Percentiles rank a stretch among this genome's conserved stretches.
Conservation (phyloP, 2,113 vertebrate genomes). For the Oncorhynchus clarkii region DNA sequence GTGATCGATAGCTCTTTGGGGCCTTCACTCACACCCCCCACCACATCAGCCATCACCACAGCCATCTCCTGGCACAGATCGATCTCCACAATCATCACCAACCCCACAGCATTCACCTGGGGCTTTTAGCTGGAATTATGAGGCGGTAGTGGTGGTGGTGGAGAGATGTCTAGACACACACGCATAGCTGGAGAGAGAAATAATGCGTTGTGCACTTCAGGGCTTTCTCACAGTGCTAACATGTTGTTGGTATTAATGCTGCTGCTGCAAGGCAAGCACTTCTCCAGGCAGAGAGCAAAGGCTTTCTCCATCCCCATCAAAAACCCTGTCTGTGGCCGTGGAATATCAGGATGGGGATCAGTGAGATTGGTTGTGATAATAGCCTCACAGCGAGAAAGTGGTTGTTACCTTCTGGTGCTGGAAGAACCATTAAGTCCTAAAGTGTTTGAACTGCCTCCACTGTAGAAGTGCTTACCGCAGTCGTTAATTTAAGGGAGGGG, state of each 20-base stretch:
- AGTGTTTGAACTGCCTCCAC: constrained; percentile 67
- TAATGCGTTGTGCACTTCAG: constrained; percentile 42
- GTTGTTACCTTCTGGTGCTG: constrained; percentile 79
- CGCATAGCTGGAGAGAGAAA: neutral
- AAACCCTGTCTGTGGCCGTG: constrained; percentile 20
- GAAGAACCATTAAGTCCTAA: constrained; percentile 77
- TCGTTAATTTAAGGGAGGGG: neutral
- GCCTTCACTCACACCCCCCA: constrained; percentile 27
- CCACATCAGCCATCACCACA: neutral
- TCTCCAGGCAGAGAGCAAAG: constrained; percentile 28
- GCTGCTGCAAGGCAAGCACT: neutral
- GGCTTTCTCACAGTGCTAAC: constrained; percentile 51
- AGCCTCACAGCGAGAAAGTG: constrained; percentile 20
- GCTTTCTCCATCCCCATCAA: constrained; percentile 58
- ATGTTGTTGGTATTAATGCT: constrained; percentile 46
- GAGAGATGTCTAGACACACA: constrained; percentile 15
- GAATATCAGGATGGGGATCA: constrained; percentile 26
- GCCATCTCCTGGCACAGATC: constrained; percentile 53
- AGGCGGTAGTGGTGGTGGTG: constrained; percentile 10
- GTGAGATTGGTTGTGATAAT: constrained; percentile 51
- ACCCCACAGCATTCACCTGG: constrained; percentile 21
- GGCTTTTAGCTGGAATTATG: constrained; percentile 53
- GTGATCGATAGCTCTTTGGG: constrained; percentile 39
- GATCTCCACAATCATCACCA: constrained; percentile 49
- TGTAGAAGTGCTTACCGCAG: neutral